phyloP scores from a whole-genome alignment of 2,888 invertebrate genomes.

The Mesochorus sp. region DNA sequence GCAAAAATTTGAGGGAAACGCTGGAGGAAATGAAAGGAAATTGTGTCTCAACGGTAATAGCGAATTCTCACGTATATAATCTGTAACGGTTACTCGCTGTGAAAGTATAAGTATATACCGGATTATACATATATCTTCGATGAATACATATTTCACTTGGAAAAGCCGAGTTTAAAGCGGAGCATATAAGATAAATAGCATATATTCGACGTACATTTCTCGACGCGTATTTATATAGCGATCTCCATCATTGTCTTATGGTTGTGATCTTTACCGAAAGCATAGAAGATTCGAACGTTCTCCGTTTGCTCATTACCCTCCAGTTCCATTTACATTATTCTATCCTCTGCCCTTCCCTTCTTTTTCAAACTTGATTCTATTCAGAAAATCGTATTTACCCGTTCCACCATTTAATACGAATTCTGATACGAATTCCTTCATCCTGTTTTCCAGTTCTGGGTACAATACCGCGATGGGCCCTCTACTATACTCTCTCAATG shows the following conservation, averaged over 20 bases:
- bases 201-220: conserved; percentile 31
- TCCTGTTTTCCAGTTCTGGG: too few relatives aligned
- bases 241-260: neutral
- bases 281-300: too few relatives aligned
- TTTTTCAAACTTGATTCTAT: too few relatives aligned
- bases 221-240: neutral
- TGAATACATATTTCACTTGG: too few relatives aligned
- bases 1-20: conserved; percentile 34
- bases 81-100: neutral
- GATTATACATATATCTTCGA: neutral
- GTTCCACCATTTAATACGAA: neutral
- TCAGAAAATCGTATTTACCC: too few relatives aligned
- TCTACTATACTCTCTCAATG: neutral
- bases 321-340: too few relatives aligned
- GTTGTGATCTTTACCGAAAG: neutral
- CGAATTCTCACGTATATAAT: conserved; percentile 8
- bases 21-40: conserved; percentile 49
- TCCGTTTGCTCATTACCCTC: too few relatives aligned
- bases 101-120: neutral
- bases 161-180: conserved; percentile 1
- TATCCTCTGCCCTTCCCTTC: too few relatives aligned
- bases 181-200: neutral
- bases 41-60: conserved; percentile 32
- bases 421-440: conserved; percentile 24
- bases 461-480: conserved; percentile 4